These are phyloP conservation scores for Clunio marinus DNA, from an alignment of 2,888 invertebrate species.

Conservation along the genomic window DNA sequence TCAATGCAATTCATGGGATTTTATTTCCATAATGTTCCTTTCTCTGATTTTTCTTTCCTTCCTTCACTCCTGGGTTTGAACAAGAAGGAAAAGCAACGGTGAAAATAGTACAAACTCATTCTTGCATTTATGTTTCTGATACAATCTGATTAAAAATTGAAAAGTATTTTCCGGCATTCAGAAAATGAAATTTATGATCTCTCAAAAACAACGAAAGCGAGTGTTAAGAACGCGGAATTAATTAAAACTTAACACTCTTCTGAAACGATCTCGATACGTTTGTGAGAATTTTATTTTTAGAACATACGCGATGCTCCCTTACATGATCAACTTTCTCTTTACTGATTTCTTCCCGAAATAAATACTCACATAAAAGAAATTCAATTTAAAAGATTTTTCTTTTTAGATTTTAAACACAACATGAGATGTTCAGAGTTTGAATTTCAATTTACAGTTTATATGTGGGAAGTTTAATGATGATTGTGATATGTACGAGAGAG, in stretches of 20 bases:
- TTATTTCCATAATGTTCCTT: neutral
- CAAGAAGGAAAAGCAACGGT: neutral
- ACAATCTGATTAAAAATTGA: conserved; percentile 11
- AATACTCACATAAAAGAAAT: neutral
- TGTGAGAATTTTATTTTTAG: neutral
- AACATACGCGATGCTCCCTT: neutral
- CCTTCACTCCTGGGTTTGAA: no score
- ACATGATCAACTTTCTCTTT: no score
- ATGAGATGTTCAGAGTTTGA: neutral
- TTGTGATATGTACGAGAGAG: no score
- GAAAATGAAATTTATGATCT: neutral
- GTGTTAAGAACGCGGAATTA: conserved; percentile 24
- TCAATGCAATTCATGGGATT: no score
- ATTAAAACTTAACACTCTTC: conserved; percentile 24
- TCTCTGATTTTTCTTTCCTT: neutral
- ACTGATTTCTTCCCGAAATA: no score
- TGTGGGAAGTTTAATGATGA: neutral
- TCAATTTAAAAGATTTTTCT: neutral
- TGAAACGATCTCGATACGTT: neutral
- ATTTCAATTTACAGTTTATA: neutral
- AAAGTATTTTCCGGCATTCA: neutral
- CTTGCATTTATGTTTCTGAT: conserved; percentile 3
- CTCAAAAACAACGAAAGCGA: neutral
- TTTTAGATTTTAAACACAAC: conserved; percentile 5
- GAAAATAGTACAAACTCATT: neutral